Evolutionary conservation across 2,797 vertebrate genomes (phyloP).

Genomic region (Melanotaenia boesemani): DNA sequence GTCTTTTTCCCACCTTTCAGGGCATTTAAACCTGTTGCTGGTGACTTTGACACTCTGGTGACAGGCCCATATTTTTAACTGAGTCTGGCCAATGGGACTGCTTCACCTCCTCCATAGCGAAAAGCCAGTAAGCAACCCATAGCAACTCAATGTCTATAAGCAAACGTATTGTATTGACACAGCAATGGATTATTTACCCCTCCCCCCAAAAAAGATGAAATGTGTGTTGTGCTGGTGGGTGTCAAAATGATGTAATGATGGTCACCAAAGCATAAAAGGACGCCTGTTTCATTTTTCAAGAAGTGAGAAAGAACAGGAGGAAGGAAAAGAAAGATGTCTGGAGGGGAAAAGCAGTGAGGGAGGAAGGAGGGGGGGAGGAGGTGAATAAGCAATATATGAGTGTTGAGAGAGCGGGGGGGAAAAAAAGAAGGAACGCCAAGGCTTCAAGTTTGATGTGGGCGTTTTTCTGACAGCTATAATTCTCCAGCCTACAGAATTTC

Average conservation of each 20-base stretch:
- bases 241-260: slow-evolving; percentile 84
- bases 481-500: slow-evolving; percentile 99
- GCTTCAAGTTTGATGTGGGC: slow-evolving; percentile 97
- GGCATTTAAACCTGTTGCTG: slow-evolving; percentile 63
- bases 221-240: slow-evolving; percentile 44
- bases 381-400: slow-evolving; percentile 79
- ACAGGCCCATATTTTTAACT: slow-evolving; percentile 51
- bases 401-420: slow-evolving; percentile 78
- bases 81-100: slow-evolving; percentile 53
- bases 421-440: slow-evolving; percentile 80
- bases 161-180: slow-evolving; percentile 51
- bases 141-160: slow-evolving; percentile 62
- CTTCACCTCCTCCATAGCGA: slow-evolving; percentile 43
- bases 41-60: slow-evolving; percentile 64
- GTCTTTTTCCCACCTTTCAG: slow-evolving; percentile 62
- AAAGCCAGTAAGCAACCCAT: slow-evolving; percentile 45
- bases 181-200: slow-evolving; percentile 27
- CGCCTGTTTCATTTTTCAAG: slow-evolving; percentile 81
- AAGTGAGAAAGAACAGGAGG: slow-evolving; percentile 72
- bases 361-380: slow-evolving; percentile 46
- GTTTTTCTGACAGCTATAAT: slow-evolving; percentile 99
- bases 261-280: slow-evolving; percentile 79
- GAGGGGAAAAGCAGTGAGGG: slow-evolving; percentile 60
- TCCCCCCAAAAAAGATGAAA: slow-evolving; percentile 11
- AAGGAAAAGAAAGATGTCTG: slow-evolving; percentile 74